phyloP scores from a whole-genome alignment of 2,113 vertebrate species.

The Leptobrachium leishanense region DNA sequence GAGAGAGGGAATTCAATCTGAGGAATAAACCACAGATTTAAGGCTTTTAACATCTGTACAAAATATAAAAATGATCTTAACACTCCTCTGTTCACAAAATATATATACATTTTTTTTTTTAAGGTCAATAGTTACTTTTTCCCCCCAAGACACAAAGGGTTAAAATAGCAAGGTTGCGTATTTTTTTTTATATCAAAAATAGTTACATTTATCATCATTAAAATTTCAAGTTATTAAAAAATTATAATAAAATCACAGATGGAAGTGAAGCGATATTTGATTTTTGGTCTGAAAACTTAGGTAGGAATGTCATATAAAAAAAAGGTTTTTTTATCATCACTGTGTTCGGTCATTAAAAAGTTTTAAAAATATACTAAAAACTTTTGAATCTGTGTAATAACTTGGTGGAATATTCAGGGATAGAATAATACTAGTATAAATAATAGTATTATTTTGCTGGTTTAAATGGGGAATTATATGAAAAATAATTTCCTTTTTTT shows the following conservation, averaged over 20 bases:
- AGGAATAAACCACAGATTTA: conserved; percentile 32
- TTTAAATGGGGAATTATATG: too few relatives aligned
- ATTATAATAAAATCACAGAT: not conserved
- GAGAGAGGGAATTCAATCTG: conserved; percentile 44
- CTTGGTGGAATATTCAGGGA: too few relatives aligned
- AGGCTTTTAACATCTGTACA: conserved; percentile 27
- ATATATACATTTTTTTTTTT: conserved; percentile 35
- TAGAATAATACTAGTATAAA: too few relatives aligned
- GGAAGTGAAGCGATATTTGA: not conserved
- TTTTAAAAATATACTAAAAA: conserved; percentile 34
- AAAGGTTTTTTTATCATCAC: conserved; percentile 22
- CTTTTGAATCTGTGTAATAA: too few relatives aligned
- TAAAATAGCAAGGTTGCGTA: not conserved
- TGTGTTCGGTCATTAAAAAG: conserved; percentile 4
- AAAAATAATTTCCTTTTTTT: not conserved
- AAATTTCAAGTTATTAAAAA: conserved; percentile 7
- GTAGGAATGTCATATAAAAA: conserved; percentile 33
- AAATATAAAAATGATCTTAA: conserved; percentile 2
- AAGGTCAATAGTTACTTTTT: not conserved
- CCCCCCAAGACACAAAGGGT: not conserved
- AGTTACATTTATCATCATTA: not conserved
- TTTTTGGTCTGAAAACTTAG: conserved; percentile 19
- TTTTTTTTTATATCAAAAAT: not conserved
- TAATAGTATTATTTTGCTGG: too few relatives aligned
- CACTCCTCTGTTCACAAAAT: conserved; percentile 21